These are phyloP conservation scores for Phalacrocorax brasilianus DNA, from an alignment of 2,113 vertebrate species.

Conservation along the genomic window DNA sequence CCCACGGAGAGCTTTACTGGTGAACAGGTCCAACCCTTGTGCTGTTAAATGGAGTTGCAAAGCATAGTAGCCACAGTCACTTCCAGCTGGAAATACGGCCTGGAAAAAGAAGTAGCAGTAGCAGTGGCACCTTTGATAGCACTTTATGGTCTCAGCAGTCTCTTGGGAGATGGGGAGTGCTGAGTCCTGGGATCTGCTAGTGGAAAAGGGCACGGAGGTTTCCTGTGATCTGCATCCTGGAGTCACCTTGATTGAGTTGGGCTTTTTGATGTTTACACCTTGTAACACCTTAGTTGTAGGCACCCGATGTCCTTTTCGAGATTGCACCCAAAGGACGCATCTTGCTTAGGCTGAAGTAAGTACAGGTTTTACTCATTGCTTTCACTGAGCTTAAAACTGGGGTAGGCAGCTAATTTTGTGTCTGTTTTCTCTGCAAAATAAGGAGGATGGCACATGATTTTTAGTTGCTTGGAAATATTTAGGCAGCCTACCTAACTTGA, in stretches of 20 bases:
- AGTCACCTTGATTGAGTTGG: neutral
- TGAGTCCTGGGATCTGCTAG: neutral
- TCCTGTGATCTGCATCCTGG: neutral
- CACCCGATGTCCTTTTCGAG: neutral
- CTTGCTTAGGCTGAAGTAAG: neutral
- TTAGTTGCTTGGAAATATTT: neutral
- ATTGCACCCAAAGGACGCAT: rapidly evolving
- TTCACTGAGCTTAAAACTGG: neutral
- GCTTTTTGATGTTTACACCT: neutral
- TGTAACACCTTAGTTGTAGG: neutral
- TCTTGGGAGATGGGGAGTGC: no score
- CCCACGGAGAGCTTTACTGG: neutral
- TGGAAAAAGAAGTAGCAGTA: neutral
- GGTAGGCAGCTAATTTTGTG: neutral
- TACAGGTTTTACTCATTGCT: neutral
- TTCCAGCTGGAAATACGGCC: neutral
- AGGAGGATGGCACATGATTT: neutral
- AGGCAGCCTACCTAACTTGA: neutral
- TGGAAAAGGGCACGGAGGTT: neutral
- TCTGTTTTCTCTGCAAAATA: neutral
- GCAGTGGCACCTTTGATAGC: neutral
- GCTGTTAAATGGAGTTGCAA: rapidly evolving
- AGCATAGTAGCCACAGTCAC: neutral
- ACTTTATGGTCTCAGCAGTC: neutral
- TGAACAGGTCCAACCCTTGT: neutral